Evolutionary conservation across 1,140 invertebrate genomes (phyloP).

Genomic region (Drosophila nasuta): DNA sequence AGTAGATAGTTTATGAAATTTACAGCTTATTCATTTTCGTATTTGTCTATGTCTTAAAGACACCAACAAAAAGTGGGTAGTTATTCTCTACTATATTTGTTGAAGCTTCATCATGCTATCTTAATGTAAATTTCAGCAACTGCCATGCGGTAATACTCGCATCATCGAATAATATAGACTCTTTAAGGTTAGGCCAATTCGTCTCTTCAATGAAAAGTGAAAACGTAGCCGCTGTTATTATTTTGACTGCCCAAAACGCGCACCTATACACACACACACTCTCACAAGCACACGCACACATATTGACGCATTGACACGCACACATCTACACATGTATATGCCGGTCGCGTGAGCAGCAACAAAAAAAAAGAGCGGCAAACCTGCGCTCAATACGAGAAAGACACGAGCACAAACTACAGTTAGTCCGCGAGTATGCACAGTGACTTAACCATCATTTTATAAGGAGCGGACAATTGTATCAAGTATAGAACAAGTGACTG

Average conservation of each 20-base stretch:
- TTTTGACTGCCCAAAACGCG: slow-evolving; percentile 64
- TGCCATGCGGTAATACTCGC: neutral
- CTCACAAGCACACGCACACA: slow-evolving; percentile 13
- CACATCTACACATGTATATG: slow-evolving; percentile 33
- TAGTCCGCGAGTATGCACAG: slow-evolving; percentile 22
- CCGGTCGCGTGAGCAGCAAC: slow-evolving; percentile 46
- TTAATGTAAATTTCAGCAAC: too few relatives aligned
- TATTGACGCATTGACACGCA: slow-evolving; percentile 8
- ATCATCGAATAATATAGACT: slow-evolving; percentile 2
- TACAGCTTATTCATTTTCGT: too few relatives aligned
- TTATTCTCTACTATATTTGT: too few relatives aligned
- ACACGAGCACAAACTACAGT: slow-evolving; percentile 40
- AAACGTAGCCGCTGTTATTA: slow-evolving; percentile 64
- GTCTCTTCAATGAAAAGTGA: slow-evolving; percentile 68
- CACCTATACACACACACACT: slow-evolving; percentile 25
- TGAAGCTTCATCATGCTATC: too few relatives aligned
- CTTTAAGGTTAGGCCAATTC: slow-evolving; percentile 43
- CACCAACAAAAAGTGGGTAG: too few relatives aligned
- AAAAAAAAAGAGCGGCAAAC: slow-evolving; percentile 70
- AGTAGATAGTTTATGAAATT: too few relatives aligned
- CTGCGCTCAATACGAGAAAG: slow-evolving; percentile 57
- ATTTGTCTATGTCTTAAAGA: too few relatives aligned
- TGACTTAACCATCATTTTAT: neutral
- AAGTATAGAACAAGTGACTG: too few relatives aligned
- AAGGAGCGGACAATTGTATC: too few relatives aligned